Conservation (phyloP, 2,113 vertebrate species). For the Passer domesticus region DNA sequence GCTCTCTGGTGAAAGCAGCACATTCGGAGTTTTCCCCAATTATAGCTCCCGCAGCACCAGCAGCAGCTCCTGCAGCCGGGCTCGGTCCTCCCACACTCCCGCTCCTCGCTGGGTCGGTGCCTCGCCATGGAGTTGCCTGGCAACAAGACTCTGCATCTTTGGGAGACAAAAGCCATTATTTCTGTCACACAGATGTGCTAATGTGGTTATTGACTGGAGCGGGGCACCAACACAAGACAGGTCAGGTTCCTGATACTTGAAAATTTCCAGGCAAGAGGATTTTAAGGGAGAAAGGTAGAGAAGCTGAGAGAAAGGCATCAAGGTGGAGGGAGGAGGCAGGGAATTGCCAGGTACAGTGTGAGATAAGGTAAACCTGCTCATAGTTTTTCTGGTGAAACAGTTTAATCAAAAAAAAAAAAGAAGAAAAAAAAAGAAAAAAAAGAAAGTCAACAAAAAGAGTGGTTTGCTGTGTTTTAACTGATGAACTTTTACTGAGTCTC, state of each 20-base stretch:
- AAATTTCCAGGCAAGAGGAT: background rate
- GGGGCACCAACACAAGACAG: background rate
- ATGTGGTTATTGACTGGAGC: slow-evolving; percentile 65
- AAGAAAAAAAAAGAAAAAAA: no score
- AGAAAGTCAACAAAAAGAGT: fast-evolving
- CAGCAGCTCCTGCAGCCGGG: slow-evolving; percentile 27
- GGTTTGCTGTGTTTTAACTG: fast-evolving
- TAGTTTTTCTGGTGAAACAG: background rate
- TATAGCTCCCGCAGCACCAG: slow-evolving; percentile 1
- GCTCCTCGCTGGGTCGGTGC: slow-evolving; percentile 63
- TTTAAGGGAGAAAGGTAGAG: background rate
- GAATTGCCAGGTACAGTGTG: background rate
- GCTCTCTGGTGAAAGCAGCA: background rate
- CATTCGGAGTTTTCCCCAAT: slow-evolving; percentile 13
- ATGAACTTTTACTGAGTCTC: background rate
- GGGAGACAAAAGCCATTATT: slow-evolving; percentile 76
- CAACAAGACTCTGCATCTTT: slow-evolving; percentile 76
- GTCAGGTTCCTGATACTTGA: slow-evolving; percentile 10
- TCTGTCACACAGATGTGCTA: slow-evolving; percentile 74
- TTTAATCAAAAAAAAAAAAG: fast-evolving
- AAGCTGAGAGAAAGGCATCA: background rate
- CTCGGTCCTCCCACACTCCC: slow-evolving; percentile 39
- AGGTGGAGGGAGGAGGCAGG: background rate
- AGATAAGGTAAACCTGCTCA: background rate
- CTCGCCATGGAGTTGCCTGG: slow-evolving; percentile 76